Conservation (phyloP, 2,113 vertebrate genomes). For the Catagonus wagneri region DNA sequence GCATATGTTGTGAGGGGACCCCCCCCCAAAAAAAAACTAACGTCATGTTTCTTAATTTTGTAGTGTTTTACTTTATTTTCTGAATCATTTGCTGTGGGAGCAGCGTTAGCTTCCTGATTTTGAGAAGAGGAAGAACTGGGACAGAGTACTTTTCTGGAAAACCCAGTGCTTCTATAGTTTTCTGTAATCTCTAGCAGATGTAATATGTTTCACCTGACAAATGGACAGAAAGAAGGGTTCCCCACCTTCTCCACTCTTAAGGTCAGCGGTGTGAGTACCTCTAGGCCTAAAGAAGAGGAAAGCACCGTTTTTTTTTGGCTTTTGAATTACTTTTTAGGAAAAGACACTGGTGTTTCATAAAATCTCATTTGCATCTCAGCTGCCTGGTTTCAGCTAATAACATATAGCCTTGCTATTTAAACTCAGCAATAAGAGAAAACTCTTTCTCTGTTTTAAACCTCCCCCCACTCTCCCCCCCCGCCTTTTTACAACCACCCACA, state of each 20-base stretch:
- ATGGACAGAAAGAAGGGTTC: not conserved
- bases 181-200: not conserved
- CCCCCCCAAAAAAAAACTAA: not conserved
- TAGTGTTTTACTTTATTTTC: slow-evolving; percentile 19
- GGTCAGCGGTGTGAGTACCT: not conserved
- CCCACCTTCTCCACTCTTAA: not conserved
- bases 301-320: not conserved
- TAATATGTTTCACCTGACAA: not conserved
- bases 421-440: not conserved
- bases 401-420: not conserved
- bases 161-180: not conserved
- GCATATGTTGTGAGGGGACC: too few relatives aligned
- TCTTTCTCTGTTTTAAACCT: not conserved
- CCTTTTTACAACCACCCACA: not conserved
- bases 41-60: not conserved
- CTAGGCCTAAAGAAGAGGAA: not conserved
- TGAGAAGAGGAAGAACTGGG: slow-evolving; percentile 12
- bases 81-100: not conserved
- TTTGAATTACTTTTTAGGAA: not conserved
- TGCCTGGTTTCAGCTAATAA: slow-evolving; percentile 4
- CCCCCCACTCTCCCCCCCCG: too few relatives aligned
- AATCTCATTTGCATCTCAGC: not conserved
- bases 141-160: slow-evolving; percentile 38
- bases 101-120: not conserved
- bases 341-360: slow-evolving; percentile 13